Percentiles rank a stretch among this genome's conserved stretches.
Conservation (phyloP, 2,888 invertebrate genomes). For the Lepidocyrtinus sp. region DNA sequence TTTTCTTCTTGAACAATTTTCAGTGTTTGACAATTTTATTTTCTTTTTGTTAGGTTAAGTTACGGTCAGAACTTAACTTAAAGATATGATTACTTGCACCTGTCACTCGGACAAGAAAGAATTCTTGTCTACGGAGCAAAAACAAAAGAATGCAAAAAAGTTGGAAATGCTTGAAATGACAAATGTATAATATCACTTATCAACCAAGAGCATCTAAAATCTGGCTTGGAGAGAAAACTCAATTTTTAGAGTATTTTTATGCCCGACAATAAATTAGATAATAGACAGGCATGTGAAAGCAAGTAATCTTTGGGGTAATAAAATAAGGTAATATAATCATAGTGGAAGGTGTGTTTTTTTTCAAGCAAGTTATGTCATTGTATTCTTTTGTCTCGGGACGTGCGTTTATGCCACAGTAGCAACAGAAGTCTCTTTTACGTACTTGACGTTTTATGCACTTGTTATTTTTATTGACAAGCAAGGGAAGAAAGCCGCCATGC, state of each 20-base stretch:
- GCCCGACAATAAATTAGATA: not conserved
- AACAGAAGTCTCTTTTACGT: slow-evolving; percentile 51
- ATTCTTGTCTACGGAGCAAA: no score
- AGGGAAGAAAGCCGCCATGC: slow-evolving; percentile 45
- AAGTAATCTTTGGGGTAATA: not conserved
- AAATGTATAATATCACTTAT: no score
- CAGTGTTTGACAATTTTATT: no score
- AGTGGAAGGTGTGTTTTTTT: slow-evolving; percentile 8
- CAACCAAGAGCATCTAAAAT: no score
- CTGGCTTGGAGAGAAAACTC: not conserved
- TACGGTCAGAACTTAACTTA: no score
- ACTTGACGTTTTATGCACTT: slow-evolving; percentile 57
- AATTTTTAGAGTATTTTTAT: not conserved
- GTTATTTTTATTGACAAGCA: slow-evolving; percentile 42
- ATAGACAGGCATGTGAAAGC: slow-evolving; percentile 3
- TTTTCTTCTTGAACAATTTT: no score
- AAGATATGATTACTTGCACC: no score
- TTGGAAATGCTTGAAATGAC: no score
- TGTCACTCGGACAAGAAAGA: no score
- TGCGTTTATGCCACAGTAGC: slow-evolving; percentile 39
- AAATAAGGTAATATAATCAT: slow-evolving; percentile 3
- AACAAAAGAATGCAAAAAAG: not conserved
- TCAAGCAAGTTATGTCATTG: not conserved
- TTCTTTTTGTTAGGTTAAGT: no score
- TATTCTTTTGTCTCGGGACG: not conserved